A percentile compares a stretch with the other conserved stretches of the same genome.
phyloP scores from a whole-genome alignment of 2,797 vertebrate species.

The Erithacus rubecula region DNA sequence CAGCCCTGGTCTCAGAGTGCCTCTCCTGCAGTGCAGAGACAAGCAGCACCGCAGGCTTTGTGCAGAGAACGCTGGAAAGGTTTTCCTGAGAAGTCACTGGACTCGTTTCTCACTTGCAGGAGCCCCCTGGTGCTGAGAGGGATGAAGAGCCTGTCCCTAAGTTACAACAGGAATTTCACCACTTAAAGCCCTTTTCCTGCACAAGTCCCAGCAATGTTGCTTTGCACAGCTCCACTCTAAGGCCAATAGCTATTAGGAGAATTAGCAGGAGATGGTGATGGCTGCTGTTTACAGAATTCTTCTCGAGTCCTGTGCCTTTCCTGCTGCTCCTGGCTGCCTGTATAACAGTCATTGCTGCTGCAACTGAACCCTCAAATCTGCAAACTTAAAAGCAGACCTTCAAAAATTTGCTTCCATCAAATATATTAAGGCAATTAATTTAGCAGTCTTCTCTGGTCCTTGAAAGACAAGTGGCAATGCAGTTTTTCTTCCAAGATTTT shows the following conservation, averaged over 20 bases:
- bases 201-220: neutral
- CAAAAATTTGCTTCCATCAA: neutral
- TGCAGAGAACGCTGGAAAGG: neutral
- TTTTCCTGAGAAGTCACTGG: neutral
- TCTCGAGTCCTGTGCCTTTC: neutral
- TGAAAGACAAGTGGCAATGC: neutral
- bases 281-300: neutral
- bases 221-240: neutral
- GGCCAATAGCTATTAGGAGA: neutral
- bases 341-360: neutral
- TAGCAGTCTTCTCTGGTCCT: neutral
- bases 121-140: conserved; percentile 48
- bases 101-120: conserved; percentile 10
- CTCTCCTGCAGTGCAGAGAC: neutral
- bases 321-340: neutral
- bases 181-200: neutral
- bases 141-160: neutral
- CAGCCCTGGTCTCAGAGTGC: neutral
- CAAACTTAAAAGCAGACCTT: neutral
- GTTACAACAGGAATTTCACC: neutral
- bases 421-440: neutral
- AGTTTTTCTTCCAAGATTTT: neutral
- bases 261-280: neutral
- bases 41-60: neutral
- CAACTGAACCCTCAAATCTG: neutral